Evolutionary conservation across 2,888 invertebrate genomes (phyloP).

Genomic region (Drosophila rubida): DNA sequence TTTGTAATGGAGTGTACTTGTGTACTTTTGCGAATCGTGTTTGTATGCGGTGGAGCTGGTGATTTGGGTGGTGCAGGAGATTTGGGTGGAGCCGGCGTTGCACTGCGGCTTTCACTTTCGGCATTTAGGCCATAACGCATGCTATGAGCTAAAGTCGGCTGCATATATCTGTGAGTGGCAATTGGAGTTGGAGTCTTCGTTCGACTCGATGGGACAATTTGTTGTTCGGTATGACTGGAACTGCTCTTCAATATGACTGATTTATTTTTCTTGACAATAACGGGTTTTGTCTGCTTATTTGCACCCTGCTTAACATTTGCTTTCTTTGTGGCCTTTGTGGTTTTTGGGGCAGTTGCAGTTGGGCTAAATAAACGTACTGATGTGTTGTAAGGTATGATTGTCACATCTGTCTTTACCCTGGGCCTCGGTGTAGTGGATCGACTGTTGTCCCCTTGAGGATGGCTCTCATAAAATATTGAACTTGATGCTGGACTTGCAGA

Average conservation of each 20-base stretch:
- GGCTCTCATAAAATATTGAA: slow-evolving; percentile 74
- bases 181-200: slow-evolving; percentile 64
- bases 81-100: slow-evolving; percentile 56
- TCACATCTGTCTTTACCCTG: slow-evolving; percentile 78
- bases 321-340: slow-evolving; percentile 21
- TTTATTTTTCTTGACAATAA: slow-evolving; percentile 32
- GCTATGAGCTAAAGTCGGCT: slow-evolving; percentile 87
- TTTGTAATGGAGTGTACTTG: slow-evolving; percentile 39
- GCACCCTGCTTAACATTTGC: slow-evolving; percentile 25
- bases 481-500: slow-evolving; percentile 69
- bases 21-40: slow-evolving; percentile 38
- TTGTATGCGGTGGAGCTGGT: slow-evolving; percentile 57
- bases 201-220: slow-evolving; percentile 37
- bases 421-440: slow-evolving; percentile 73
- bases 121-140: slow-evolving; percentile 85
- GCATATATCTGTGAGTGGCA: slow-evolving; percentile 86
- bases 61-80: slow-evolving; percentile 74
- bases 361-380: slow-evolving; percentile 73
- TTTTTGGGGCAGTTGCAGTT: slow-evolving; percentile 42
- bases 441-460: slow-evolving; percentile 70
- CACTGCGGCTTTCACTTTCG: slow-evolving; percentile 62
- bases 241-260: slow-evolving; percentile 33
- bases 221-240: slow-evolving; percentile 22
- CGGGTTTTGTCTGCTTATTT: slow-evolving; percentile 44
- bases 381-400: slow-evolving; percentile 71